These are phyloP conservation scores for Synanthedon formicaeformis DNA, from an alignment of 2,888 invertebrate species.

Conservation along the genomic window DNA sequence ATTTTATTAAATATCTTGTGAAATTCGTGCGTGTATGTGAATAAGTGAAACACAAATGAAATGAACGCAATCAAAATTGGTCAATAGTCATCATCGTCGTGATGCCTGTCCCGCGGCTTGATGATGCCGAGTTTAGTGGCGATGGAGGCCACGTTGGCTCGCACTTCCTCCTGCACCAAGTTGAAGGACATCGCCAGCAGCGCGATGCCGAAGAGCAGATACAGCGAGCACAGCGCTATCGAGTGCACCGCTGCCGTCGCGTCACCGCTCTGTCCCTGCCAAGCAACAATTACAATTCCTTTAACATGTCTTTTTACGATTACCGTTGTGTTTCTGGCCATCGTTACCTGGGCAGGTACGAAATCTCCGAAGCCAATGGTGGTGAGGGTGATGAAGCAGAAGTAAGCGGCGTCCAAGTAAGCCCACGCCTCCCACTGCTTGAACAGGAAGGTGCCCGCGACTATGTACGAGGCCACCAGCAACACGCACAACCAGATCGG, in stretches of 20 bases:
- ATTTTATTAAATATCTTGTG: no score
- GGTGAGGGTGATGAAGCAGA: slow-evolving; percentile 93
- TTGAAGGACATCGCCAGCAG: slow-evolving; percentile 97
- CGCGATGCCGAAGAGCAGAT: slow-evolving; percentile 94
- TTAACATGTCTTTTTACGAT: slow-evolving; percentile 18
- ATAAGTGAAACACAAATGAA: no score
- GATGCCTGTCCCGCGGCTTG: slow-evolving; percentile 72
- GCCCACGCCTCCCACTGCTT: slow-evolving; percentile 88
- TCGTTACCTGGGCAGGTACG: slow-evolving; percentile 83
- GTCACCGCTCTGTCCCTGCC: slow-evolving; percentile 24
- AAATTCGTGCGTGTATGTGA: no score
- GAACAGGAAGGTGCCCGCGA: slow-evolving; percentile 89
- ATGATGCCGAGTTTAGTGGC: slow-evolving; percentile 90
- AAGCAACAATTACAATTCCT: background rate
- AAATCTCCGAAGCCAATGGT: slow-evolving; percentile 95
- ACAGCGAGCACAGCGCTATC: slow-evolving; percentile 90
- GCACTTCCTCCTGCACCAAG: slow-evolving; percentile 93
- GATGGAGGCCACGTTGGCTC: slow-evolving; percentile 87
- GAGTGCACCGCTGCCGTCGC: slow-evolving; percentile 56
- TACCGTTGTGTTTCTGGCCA: background rate
- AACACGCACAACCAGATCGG: slow-evolving; percentile 92
- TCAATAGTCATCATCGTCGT: slow-evolving; percentile 61
- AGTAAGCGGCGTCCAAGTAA: slow-evolving; percentile 89
- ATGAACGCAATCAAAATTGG: no score
- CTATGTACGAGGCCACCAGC: slow-evolving; percentile 88